Evolutionary conservation across 2,113 vertebrate genomes (phyloP), one percentile per base, ranked within the genome.

Genomic region (Prinia subflava): DNA sequence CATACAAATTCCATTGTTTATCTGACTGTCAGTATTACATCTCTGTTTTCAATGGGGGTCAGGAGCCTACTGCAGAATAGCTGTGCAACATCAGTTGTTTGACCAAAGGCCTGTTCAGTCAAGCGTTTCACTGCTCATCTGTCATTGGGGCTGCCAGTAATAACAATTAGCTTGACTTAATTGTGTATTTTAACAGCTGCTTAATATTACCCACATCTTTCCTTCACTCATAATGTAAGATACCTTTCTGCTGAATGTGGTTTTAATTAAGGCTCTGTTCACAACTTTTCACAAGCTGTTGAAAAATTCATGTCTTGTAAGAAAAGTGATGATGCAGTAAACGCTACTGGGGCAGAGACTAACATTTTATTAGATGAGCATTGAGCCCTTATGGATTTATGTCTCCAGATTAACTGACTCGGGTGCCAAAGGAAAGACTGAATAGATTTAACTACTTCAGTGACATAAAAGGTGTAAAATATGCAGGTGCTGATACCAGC

Each of bases 131-230:
- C 71, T 8, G 4, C 76, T 96, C 92, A 90, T 96, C 82, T 91
- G 95, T 95, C 94, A 77, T 59, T 90, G 85, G 41, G 33, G 19
- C 71, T 96, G 95, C 93, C 96, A 96, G 93, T 85, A 96, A 95
- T 94, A 97, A 95, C 84, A 95, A 97, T 95, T 94, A 96, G 70
- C 59, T 87, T 79, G 84, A 95, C 75, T 95, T 96, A 95, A 94
- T 91, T 96, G 82, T 94, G 71, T 92, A 91, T 95, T 95, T 97
- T 96, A 95, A 90, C 93, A 96, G 86, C 85, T 86, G 94, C 76
- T 96, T 95, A 88, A 91, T 96, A 96, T 97, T 96, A 96, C 55
- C 39, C 92, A 92, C 73, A 88, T 88, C 90, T 94, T 92, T 91
- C 65, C 73, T 74, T 83, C 85, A 47, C 63, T 90, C 55, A 37